A percentile compares a stretch with the other conserved stretches of the same genome.
Conservation (phyloP, 2,797 vertebrate species). For the Anomalospiza imberbis region DNA sequence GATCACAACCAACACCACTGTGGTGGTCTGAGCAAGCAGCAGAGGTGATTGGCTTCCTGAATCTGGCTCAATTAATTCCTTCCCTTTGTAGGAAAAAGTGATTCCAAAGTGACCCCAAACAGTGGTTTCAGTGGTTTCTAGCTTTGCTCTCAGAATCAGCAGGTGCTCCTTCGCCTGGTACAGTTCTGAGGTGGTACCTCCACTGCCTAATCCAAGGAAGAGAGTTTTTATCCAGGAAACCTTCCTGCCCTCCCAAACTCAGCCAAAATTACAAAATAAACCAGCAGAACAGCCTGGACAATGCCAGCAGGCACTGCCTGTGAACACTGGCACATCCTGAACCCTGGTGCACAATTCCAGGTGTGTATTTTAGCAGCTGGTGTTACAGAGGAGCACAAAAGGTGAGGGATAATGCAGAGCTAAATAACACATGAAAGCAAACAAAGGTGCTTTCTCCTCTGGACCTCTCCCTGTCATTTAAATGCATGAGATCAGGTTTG, state of each 20-base stretch:
- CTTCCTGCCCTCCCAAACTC: neutral
- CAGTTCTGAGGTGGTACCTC: neutral
- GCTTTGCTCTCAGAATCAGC: neutral
- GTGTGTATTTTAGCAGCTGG: neutral
- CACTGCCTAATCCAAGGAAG: neutral
- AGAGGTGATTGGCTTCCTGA: neutral
- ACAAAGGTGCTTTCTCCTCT: constrained; percentile 1
- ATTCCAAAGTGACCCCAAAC: neutral
- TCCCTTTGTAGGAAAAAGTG: neutral
- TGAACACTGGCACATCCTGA: neutral
- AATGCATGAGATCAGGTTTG: neutral
- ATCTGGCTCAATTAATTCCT: neutral
- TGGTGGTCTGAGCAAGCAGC: neutral
- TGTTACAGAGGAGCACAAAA: neutral
- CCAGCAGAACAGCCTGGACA: neutral
- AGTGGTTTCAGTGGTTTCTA: neutral
- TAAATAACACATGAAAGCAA: neutral
- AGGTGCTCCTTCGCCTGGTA: neutral
- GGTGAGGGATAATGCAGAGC: neutral
- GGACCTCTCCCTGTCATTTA: neutral
- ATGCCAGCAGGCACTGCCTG: neutral
- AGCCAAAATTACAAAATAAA: neutral
- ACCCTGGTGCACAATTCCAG: neutral
- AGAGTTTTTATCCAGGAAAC: neutral
- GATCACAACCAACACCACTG: neutral